Conservation (phyloP, 2,888 invertebrate species). For the Volucella zonaria region DNA sequence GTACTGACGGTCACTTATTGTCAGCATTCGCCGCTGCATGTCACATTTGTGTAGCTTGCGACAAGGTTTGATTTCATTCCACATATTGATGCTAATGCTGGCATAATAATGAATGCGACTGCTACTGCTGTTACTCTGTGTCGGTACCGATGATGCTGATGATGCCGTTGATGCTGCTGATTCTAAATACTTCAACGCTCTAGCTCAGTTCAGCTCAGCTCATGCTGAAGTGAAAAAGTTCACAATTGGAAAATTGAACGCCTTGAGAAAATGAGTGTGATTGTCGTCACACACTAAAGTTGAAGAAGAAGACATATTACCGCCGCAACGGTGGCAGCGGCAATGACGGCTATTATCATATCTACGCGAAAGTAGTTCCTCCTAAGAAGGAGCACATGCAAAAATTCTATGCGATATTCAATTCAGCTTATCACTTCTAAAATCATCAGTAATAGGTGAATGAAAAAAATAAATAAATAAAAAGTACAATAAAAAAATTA, state of each 20-base stretch:
- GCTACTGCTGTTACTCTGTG: conserved; percentile 10
- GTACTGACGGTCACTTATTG: conserved; percentile 31
- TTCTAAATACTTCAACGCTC: conserved; percentile 13
- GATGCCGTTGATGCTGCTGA: not conserved
- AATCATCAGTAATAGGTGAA: conserved; percentile 52
- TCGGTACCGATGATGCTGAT: not conserved
- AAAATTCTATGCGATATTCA: conserved; percentile 32
- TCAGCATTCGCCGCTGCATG: conserved; percentile 58
- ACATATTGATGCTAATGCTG: conserved; percentile 64
- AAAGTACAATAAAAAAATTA: too few species aligned
- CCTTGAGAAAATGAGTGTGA: conserved; percentile 72
- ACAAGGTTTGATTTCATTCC: conserved; percentile 66
- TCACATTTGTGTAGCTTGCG: conserved; percentile 59
- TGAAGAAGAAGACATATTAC: conserved; percentile 32
- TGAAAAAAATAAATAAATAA: not conserved
- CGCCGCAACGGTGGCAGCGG: conserved; percentile 18
- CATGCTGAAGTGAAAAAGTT: conserved; percentile 58
- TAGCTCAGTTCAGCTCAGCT: too few species aligned
- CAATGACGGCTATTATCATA: conserved; percentile 58
- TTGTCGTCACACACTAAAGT: conserved; percentile 62
- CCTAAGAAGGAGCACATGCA: conserved; percentile 48
- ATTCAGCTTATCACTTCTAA: conserved; percentile 50
- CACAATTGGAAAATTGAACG: conserved; percentile 73
- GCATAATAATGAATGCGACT: conserved; percentile 62
- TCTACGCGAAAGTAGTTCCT: conserved; percentile 68